Percentiles rank a stretch among this genome's conserved stretches.
Conservation (phyloP, 2,113 vertebrate genomes). For the Glareola pratincola region DNA sequence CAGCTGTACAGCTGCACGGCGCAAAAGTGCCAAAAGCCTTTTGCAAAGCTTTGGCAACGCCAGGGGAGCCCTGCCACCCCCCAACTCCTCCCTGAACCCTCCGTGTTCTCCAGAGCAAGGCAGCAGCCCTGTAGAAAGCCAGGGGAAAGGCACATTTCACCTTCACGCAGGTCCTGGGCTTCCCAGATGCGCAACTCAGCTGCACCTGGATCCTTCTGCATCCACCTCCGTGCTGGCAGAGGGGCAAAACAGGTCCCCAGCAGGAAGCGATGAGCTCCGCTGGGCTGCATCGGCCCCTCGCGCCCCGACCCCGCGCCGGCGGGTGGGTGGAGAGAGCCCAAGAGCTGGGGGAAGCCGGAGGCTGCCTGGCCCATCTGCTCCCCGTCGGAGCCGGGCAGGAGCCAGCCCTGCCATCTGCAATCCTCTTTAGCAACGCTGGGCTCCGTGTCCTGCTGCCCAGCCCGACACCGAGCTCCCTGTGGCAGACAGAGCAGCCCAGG, state of each 20-base stretch:
- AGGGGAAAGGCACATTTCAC: neutral
- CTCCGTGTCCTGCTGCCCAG: neutral
- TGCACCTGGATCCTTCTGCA: neutral
- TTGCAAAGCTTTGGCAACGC: neutral
- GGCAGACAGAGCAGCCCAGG: neutral
- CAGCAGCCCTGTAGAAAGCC: neutral
- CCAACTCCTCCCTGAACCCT: neutral
- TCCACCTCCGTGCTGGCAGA: rapidly evolving
- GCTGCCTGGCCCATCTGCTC: slow-evolving; percentile 10
- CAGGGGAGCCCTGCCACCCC: neutral
- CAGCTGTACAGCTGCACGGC: neutral
- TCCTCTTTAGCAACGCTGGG: neutral
- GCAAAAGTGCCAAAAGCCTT: neutral
- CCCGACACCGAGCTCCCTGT: rapidly evolving
- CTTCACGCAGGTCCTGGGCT: neutral
- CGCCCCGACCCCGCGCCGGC: neutral
- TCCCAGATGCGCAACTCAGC: neutral
- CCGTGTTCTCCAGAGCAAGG: neutral
- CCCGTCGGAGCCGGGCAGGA: neutral
- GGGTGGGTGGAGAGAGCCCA: neutral
- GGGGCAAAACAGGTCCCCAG: neutral
- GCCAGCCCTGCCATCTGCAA: slow-evolving; percentile 51
- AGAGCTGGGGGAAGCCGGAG: neutral
- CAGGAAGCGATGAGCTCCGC: neutral
- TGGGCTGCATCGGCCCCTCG: neutral